Evolutionary conservation across 2,888 invertebrate genomes (phyloP).

Genomic region (Ceriagrion tenellum): DNA sequence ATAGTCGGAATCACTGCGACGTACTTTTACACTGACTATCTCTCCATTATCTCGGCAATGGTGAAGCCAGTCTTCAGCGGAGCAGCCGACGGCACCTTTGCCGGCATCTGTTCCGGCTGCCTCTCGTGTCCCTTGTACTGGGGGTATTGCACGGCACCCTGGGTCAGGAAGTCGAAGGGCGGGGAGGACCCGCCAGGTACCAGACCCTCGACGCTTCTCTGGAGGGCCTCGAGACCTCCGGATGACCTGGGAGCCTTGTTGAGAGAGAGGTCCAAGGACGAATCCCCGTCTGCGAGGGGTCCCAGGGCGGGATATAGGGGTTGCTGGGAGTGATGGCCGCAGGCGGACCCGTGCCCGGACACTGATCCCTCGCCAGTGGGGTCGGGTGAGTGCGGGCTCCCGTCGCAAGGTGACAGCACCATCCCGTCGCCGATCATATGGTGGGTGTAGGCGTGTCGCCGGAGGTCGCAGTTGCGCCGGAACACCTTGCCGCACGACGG

Average conservation of each 20-base stretch:
- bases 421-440: conserved; percentile 87
- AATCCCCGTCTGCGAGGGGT: conserved; percentile 18
- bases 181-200: conserved; percentile 19
- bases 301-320: background rate
- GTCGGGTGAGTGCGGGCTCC: background rate
- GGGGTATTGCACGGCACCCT: background rate
- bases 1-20: too few species aligned
- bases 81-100: background rate
- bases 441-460: conserved; percentile 93
- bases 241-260: conserved; percentile 10
- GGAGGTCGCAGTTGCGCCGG: conserved; percentile 92
- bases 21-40: background rate
- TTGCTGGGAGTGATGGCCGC: background rate
- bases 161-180: conserved; percentile 37
- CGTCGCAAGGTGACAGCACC: background rate
- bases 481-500: conserved; percentile 94
- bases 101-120: conserved; percentile 29
- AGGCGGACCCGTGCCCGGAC: background rate
- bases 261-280: conserved; percentile 45
- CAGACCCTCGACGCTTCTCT: conserved; percentile 51
- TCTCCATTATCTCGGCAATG: conserved; percentile 58
- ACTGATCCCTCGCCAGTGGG: background rate
- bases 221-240: conserved; percentile 24
- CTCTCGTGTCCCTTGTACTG: conserved; percentile 37
- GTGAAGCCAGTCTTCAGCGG: conserved; percentile 49